Base-by-base conservation (phyloP, 2,888 invertebrate genomes). In the Caenorhabditis sp. region DNA sequence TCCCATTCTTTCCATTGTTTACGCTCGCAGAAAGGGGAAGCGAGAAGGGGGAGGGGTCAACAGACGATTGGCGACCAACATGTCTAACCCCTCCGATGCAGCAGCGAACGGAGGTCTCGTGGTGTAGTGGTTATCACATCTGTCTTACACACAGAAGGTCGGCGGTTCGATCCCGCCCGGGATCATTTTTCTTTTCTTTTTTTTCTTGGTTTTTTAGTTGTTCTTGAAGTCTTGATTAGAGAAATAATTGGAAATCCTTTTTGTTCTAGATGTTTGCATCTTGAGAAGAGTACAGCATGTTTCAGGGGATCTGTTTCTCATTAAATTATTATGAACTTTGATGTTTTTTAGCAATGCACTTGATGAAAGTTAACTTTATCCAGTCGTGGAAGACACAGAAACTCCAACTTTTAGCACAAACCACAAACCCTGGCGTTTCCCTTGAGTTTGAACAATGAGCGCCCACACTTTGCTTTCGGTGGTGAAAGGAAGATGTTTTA, bases 91-190 rank as follows among this genome's bases (percentile, higher is more conserved):
- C n/a, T 47, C 15, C 2, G 44, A 18, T 26, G 9, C 18, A 11
- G 26, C 24, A 4, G 61, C 26, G 61, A 61, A 47, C 61, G 26
- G 69, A 24, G 80, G 80, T 83, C 80, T 69, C 80, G 83, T 83
- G 80, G 83, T 83, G 80, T 83, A 83, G 83, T 74, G 80, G 83
- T 81, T 83, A 83, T 83, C 83, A 83, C 83, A 80, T 83, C 83
- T 80, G 83, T 83, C 83, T 83, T 65, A 83, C 83, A 83, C 83
- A 83, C 83, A 80, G 83, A 83, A 83, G 83, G 83, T 77, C 83
- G 80, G 78, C 78, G 83, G 83, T 83, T 83, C 83, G 83, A 83
- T 61, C 80, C 83, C 83, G 83, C 78, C 80, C 80, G 83, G 50
- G 65, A 74, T 74, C 74, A 74, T 70, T 58, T 24, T 32, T n/a